Evolutionary conservation across 2,113 vertebrate species (phyloP), one percentile per base, ranked within the genome.

Genomic region (Dermatemys mawii): DNA sequence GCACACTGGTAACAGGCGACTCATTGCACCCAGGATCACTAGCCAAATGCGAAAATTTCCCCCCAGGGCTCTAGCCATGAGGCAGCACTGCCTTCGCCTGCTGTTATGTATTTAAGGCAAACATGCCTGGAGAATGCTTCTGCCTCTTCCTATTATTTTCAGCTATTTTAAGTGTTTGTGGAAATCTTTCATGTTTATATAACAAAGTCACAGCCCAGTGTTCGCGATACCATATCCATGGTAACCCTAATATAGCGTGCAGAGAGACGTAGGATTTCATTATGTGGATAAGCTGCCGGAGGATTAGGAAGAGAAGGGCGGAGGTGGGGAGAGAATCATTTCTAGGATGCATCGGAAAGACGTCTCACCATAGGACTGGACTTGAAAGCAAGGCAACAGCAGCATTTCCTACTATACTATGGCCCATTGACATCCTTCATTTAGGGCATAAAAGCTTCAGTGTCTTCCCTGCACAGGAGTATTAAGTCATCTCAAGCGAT

Each of bases 191-290:
- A 95, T 97, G 96, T 97, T 97, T 97, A 97, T 97, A 87, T 97
- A 97, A 97, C 96, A 96, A 96, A 97, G 96, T 84, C 96, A 94
- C 88, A 97, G 97, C 95, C 97, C 97, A 87, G 83, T 96, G 96
- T 97, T 95, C 96, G 97, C 95, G 91, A 90, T 87, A 96, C 94
- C 91, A 97, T 97, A 97, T 94, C 97, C 97, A 97, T 97, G 96
- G 97, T 95, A 97, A 97, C 97, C 95, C 95, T 96, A 97, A 97
- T 97, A 97, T 97, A 97, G 97, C 97, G 96, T 83, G 94, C 96
- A 95, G 93, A 96, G 95, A 92, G 88, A 1, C 95, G 88, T 54
- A 90, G 55, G 73, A 94, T 94, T 82, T 93, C 97, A 97, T 97
- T 97, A 97, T 96, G 95, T 95, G 95, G 49, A 78, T 96, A 83